A percentile compares a stretch with the other conserved stretches of the same genome.
These are phyloP conservation scores for Urocitellus parryii DNA, from an alignment of 2,113 vertebrate species.

Conservation along the genomic window DNA sequence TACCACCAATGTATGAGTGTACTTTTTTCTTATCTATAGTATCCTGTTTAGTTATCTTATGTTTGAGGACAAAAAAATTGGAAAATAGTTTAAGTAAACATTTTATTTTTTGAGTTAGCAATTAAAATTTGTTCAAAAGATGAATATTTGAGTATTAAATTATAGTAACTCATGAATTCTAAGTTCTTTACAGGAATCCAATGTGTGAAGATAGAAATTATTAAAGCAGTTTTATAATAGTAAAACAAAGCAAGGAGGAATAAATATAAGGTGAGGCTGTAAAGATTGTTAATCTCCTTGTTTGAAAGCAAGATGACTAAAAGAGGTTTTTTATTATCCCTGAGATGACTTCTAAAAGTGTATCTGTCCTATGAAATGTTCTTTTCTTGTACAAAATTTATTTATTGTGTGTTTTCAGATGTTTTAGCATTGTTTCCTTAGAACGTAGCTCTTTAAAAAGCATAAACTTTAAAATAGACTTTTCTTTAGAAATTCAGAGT, in stretches of 20 bases:
- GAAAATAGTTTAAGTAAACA: neutral
- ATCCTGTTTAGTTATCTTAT: constrained; percentile 1
- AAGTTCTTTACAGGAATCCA: neutral
- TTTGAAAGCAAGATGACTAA: neutral
- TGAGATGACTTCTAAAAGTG: neutral
- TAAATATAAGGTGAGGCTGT: neutral
- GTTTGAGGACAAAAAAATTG: neutral
- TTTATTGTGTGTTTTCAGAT: neutral
- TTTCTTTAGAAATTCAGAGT: neutral
- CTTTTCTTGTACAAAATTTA: neutral
- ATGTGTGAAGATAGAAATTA: neutral
- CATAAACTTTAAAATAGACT: neutral
- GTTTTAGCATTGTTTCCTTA: neutral
- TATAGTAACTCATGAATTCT: neutral
- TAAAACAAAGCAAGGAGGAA: neutral
- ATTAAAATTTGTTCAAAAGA: neutral
- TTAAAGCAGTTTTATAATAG: neutral
- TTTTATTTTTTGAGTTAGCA: neutral
- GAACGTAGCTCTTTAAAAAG: neutral
- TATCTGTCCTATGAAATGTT: neutral
- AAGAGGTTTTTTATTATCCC: neutral
- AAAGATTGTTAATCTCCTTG: neutral
- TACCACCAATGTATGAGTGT: too few relatives aligned
- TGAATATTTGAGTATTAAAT: neutral
- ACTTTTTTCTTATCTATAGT: neutral